Percentiles rank a stretch among this genome's conserved stretches.
phyloP scores from a whole-genome alignment of 53 echinoderm and acorn worm genomes.

The Antedon mediterranea region DNA sequence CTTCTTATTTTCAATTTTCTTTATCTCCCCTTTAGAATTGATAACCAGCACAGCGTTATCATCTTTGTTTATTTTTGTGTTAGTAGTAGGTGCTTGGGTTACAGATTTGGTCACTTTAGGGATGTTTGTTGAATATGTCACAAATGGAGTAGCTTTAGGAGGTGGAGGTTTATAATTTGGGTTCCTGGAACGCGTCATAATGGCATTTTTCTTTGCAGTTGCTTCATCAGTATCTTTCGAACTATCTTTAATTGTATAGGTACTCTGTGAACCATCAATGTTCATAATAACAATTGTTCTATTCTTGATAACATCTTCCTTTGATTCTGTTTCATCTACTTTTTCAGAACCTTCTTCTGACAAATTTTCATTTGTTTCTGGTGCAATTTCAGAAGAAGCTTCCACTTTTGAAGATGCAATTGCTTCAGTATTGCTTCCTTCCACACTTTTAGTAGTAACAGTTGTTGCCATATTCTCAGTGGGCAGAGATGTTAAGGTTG shows the following conservation, averaged over 20 bases:
- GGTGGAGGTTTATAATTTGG: constrained; percentile 98
- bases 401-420: background rate
- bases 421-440: constrained; percentile 11
- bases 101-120: constrained; percentile 31
- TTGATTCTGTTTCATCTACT: background rate
- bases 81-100: constrained; percentile 5
- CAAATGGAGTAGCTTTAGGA: constrained; percentile 73
- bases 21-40: constrained; percentile 93
- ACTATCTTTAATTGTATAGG: background rate
- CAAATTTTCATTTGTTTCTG: background rate
- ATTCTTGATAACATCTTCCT: background rate
- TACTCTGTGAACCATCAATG: constrained; percentile 10
- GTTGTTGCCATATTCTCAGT: background rate
- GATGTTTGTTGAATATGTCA: constrained; percentile 70
- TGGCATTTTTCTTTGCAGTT: constrained; percentile 7
- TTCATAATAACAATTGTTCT: background rate
- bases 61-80: constrained; percentile 6
- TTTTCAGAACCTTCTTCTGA: background rate
- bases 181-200: constrained; percentile 95
- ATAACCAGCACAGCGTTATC: constrained; percentile 71
- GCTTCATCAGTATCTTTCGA: constrained; percentile 11
- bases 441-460: background rate
- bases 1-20: constrained; percentile 26
- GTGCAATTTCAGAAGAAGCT: background rate
- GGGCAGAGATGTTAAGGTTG: background rate